Evolutionary conservation across 64 coral and sea anemone genomes (phyloP).

Genomic region (Acropora yongei): DNA sequence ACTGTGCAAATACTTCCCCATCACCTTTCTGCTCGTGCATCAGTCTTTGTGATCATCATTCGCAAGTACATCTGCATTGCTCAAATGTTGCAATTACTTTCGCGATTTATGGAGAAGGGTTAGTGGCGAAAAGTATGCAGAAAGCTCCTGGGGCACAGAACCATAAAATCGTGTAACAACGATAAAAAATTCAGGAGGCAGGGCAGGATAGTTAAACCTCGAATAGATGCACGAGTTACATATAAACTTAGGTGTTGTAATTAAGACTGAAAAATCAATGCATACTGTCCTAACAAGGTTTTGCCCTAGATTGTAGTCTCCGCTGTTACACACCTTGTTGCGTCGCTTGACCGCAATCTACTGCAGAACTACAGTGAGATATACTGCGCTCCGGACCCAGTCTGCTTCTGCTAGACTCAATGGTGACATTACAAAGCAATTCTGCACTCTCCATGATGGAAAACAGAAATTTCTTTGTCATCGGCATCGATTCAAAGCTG

Average conservation of each 20-base stretch:
- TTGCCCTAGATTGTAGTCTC: neutral
- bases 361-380: slow-evolving; percentile 61
- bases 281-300: neutral
- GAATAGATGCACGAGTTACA: too few relatives aligned
- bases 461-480: slow-evolving; percentile 72
- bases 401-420: slow-evolving; percentile 49
- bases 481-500: slow-evolving; percentile 41
- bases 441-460: slow-evolving; percentile 80
- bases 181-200: too few relatives aligned
- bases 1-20: too few relatives aligned
- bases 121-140: neutral
- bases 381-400: slow-evolving; percentile 62
- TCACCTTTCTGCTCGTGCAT: too few relatives aligned
- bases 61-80: too few relatives aligned
- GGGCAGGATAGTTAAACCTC: too few relatives aligned
- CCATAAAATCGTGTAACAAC: too few relatives aligned
- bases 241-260: too few relatives aligned
- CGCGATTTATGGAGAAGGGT: neutral
- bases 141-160: too few relatives aligned
- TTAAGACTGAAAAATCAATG: too few relatives aligned
- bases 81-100: too few relatives aligned
- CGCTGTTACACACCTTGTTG: slow-evolving; percentile 1
- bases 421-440: slow-evolving; percentile 86
- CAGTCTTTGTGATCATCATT: too few relatives aligned
- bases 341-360: slow-evolving; percentile 5